Conservation (phyloP, 2,888 invertebrate species). For the Crossocerus cetratus region DNA sequence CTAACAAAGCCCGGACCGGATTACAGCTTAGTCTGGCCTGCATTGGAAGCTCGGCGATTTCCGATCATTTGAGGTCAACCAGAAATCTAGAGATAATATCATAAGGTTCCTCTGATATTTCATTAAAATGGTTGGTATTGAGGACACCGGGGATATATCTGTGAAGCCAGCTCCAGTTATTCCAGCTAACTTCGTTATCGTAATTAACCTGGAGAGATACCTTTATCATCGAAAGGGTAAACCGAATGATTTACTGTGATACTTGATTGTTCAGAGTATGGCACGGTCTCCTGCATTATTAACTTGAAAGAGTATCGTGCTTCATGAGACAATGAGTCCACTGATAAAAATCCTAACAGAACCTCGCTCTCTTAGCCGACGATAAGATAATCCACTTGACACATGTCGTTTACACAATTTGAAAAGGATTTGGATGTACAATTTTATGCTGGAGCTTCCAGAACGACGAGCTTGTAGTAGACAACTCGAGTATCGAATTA, state of each 20-base stretch:
- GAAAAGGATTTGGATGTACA: conserved; percentile 32
- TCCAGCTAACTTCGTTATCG: too few relatives aligned
- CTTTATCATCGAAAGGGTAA: background rate
- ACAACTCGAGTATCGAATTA: conserved; percentile 43
- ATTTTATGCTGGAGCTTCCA: conserved; percentile 27
- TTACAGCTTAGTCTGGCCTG: too few relatives aligned
- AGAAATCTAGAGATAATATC: too few relatives aligned
- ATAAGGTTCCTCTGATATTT: too few relatives aligned
- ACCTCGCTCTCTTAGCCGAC: background rate
- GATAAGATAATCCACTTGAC: conserved; percentile 9
- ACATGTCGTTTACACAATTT: conserved; percentile 7
- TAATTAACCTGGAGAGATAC: background rate
- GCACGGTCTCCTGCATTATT: background rate
- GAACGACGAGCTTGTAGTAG: conserved; percentile 26
- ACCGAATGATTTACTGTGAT: background rate
- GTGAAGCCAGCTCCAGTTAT: too few relatives aligned
- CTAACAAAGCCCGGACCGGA: too few relatives aligned
- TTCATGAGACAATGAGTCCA: background rate
- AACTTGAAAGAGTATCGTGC: background rate
- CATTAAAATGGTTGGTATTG: too few relatives aligned
- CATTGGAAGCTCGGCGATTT: too few relatives aligned
- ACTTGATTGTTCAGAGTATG: background rate
- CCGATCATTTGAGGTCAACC: too few relatives aligned
- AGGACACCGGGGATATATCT: too few relatives aligned
- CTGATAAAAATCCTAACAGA: background rate